Evolutionary conservation across 2,888 invertebrate species (phyloP).

Genomic region (Helicoverpa assulta): DNA sequence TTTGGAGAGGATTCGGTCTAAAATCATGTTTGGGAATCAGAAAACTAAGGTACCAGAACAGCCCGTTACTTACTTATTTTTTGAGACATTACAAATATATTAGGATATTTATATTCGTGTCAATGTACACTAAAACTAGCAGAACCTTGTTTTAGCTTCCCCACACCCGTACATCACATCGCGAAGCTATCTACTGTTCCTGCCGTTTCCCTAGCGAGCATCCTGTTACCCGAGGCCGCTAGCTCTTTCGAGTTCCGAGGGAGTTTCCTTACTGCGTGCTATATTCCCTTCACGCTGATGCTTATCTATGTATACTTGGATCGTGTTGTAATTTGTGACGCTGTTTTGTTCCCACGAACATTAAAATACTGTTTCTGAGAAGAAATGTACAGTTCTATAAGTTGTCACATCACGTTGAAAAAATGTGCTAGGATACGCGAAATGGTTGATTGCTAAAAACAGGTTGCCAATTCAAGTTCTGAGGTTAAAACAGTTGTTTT

Average conservation of each 20-base stretch:
- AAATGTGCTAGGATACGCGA: conserved; percentile 1
- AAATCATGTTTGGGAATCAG: not conserved
- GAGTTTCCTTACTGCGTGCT: conserved; percentile 68
- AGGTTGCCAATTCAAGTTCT: not conserved
- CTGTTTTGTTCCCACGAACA: conserved; percentile 45
- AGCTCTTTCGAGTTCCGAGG: conserved; percentile 67
- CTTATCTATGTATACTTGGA: conserved; percentile 52
- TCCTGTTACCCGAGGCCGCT: conserved; percentile 63
- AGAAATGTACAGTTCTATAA: conserved; percentile 33
- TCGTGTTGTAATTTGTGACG: conserved; percentile 37
- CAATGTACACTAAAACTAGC: not conserved
- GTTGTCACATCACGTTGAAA: not conserved
- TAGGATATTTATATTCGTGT: not conserved
- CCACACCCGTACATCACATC: conserved; percentile 9
- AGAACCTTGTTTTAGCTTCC: conserved; percentile 14
- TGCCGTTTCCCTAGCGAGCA: conserved; percentile 46
- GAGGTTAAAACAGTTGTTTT: no score
- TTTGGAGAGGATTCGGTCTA: conserved; percentile 40
- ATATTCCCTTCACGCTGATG: conserved; percentile 58
- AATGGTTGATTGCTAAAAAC: not conserved
- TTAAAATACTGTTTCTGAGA: conserved; percentile 37
- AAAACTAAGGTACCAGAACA: no score
- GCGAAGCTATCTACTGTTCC: conserved; percentile 39
- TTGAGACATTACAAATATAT: no score
- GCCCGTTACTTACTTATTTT: no score